Evolutionary conservation across 2,888 invertebrate species (phyloP), one percentile per base, ranked within the genome.

Genomic region (Eupithecia subumbrata): DNA sequence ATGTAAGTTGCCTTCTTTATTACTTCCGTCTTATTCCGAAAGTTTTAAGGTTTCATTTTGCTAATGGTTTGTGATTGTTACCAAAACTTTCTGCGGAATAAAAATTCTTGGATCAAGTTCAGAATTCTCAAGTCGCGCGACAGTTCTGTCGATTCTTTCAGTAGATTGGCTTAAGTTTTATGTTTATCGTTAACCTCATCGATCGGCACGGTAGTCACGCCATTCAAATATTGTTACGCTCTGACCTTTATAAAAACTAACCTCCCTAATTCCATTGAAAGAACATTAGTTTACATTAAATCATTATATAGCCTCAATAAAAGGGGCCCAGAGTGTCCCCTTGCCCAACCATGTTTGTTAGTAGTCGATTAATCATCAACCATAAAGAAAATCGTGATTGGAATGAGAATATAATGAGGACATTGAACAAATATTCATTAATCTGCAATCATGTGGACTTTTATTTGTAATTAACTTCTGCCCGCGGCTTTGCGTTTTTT

Each of bases 301-400:
- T 4, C 37, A 37, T 67, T n/a, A n/a, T n/a, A 37, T 67, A 63
- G 71, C 52, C 52, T 40, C 22, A 77, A 82, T 81, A 80, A 80
- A 78, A 76, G 68, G 75, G 84, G 81, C 76, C 83, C 80, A 80
- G 79, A 82, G 75, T 78, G 80, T 72, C 77, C 80, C 83, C 82
- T 77, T 82, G 81, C 71, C 76, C 60, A 69, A 77, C 82, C 80
- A 70, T 80, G 78, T 82, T 78, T 80, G 78, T 82, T 78, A 73
- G 80, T 76, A 69, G 43, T 63, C 78, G 76, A 83, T 85, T 84
- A 82, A 83, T 84, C 82, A 83, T 82, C 69, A 75, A 79, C 79
- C 71, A 64, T 72, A 74, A 69, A 70, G 68, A 70, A 69, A 64
- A 64, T 75, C 83, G 81, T 81, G 82, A 75, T 71, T 52, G 7